A percentile compares a stretch with the other conserved stretches of the same genome.
phyloP scores from a whole-genome alignment of 2,797 vertebrate genomes.

The Loris lydekkerianus region DNA sequence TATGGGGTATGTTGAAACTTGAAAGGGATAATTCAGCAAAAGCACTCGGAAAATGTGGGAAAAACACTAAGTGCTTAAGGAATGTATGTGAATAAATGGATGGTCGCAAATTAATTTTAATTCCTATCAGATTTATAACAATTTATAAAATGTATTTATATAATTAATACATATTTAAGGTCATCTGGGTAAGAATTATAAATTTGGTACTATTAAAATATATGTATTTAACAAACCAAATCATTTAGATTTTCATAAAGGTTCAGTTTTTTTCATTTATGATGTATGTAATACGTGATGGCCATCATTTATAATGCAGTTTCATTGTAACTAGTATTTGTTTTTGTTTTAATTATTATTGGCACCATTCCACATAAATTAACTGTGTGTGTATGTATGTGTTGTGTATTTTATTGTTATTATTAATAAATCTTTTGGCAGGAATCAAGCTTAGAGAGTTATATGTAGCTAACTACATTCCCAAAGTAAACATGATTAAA shows the following conservation, averaged over 20 bases:
- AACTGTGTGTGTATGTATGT: background rate
- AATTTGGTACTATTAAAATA: too few relatives aligned
- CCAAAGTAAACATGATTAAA: background rate
- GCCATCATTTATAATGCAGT: background rate
- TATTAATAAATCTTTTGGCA: background rate
- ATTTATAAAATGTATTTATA: background rate
- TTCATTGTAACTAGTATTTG: background rate
- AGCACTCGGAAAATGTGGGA: background rate
- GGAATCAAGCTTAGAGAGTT: background rate
- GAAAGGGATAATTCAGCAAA: background rate
- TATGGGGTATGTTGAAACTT: background rate
- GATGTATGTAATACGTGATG: background rate
- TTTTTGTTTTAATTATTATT: background rate
- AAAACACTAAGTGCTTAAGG: background rate
- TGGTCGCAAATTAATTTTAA: background rate
- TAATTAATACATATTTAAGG: background rate
- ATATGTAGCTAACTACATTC: background rate
- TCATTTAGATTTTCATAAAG: background rate
- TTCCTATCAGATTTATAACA: background rate
- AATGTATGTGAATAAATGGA: background rate
- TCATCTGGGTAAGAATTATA: background rate
- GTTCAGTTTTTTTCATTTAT: background rate
- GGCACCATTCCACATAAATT: background rate
- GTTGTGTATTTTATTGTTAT: background rate
- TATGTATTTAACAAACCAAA: background rate